Evolutionary conservation across 2,113 vertebrate genomes (phyloP), one percentile per base, ranked within the genome.

Genomic region (Oenanthe melanoleuca): DNA sequence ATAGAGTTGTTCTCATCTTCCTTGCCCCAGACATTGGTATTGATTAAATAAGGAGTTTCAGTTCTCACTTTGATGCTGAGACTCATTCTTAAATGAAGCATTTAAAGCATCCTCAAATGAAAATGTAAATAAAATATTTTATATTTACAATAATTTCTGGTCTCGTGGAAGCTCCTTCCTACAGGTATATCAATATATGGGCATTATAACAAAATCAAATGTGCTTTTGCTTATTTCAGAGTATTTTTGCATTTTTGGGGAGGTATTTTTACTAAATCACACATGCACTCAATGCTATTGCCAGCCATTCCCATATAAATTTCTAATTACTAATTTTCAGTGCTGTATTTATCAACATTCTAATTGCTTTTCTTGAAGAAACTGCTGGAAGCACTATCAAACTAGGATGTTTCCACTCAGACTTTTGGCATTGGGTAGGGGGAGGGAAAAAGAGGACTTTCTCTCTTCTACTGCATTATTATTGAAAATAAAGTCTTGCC

Each of bases 161-260:
- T 73, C 12, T 86, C 59, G 25, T 71, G 28, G n/a, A 89, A 86
- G 73, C 90, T 87, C 57, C 91, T 93, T 96, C 50, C 44, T 83
- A 20, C 18, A 63, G 25, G 23, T 61, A 8, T 37, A 25, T 73
- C 12, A 73, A 37, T 60, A 40, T n/a, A 6, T 16, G 56, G 44
- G 26, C 21, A 52, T 45, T 74, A 8, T 22, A 64, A 67, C 70
- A 66, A 85, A 66, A 66, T 40, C 38, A 64, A 15, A 52, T 9
- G 9, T 38, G 23, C 3, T 45, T 24, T 80, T 38, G 7, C 8
- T 89, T 77, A 14, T 88, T 89, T 74, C n/a, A 37, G 44, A 65
- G 40, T 86, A 42, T 67, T 93, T 80, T 80, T 60, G 17, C 22
- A 28, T 75, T 78, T 84, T 80, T 72, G 11, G 14, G 33, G 33